Percentiles rank a stretch among this genome's conserved stretches.
These are phyloP conservation scores for Aegotheles bennettii DNA, from an alignment of 2,113 vertebrate genomes.

Conservation along the genomic window DNA sequence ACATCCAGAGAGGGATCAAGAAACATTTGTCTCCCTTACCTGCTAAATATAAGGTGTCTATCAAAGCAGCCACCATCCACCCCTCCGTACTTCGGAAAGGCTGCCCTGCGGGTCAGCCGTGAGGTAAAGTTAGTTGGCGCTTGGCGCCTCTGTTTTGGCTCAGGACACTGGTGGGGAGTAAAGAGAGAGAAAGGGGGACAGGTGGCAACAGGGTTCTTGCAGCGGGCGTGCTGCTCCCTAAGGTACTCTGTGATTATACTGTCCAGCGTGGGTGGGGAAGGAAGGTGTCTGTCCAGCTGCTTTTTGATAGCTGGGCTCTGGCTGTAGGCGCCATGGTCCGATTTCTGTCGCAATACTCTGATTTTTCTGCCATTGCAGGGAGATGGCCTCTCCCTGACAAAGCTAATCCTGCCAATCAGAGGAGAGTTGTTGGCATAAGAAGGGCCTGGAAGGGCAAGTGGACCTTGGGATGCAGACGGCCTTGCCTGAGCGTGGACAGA, in stretches of 20 bases:
- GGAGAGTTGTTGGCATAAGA: conserved; percentile 82
- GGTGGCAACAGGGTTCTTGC: conserved; percentile 98
- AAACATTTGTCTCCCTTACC: conserved; percentile 73
- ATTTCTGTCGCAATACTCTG: conserved; percentile 92
- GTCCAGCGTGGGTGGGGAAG: conserved; percentile 94
- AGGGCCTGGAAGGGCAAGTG: conserved; percentile 70
- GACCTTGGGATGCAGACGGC: conserved; percentile 76
- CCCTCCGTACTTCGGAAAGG: conserved; percentile 96
- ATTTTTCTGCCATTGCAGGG: conserved; percentile 86
- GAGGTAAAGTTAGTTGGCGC: conserved; percentile 97
- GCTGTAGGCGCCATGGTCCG: conserved; percentile 96
- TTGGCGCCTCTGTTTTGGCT: conserved; percentile 97
- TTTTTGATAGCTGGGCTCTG: conserved; percentile 99
- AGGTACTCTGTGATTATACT: conserved; percentile 99
- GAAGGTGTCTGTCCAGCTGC: conserved; percentile 94
- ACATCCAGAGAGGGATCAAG: neutral
- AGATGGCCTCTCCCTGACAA: conserved; percentile 88
- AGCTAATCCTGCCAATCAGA: conserved; percentile 91
- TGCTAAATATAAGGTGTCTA: conserved; percentile 98
- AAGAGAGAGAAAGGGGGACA: conserved; percentile 99
- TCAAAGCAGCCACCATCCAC: conserved; percentile 98
- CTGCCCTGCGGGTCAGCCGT: conserved; percentile 88
- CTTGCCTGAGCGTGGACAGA: conserved; percentile 81
- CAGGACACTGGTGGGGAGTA: conserved; percentile 97
- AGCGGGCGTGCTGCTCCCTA: conserved; percentile 96